A percentile compares a stretch with the other conserved stretches of the same genome.
Conservation (phyloP, 64 coral and sea anemone genomes). For the Montipora efflorescens region DNA sequence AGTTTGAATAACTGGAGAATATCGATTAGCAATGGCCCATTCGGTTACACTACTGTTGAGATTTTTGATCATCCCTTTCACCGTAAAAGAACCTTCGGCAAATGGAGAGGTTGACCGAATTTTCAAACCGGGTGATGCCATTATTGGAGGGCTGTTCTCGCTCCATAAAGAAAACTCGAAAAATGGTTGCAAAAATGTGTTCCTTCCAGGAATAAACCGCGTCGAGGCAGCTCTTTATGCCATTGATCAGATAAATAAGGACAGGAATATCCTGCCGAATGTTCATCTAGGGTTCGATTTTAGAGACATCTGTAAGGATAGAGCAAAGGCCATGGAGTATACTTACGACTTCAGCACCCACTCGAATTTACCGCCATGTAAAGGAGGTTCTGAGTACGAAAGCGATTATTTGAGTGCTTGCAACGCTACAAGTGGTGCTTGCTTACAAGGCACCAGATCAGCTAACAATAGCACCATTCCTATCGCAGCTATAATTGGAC, state of each 20-base stretch:
- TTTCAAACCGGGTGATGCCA: conserved; percentile 52
- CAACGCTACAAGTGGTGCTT: conserved; percentile 13
- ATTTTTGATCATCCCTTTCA: neutral
- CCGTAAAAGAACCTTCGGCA: neutral
- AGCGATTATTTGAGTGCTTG: neutral
- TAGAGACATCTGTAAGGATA: conserved; percentile 57
- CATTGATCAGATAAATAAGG: conserved; percentile 64
- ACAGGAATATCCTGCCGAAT: conserved; percentile 48
- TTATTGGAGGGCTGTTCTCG: conserved; percentile 53
- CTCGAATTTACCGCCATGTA: neutral
- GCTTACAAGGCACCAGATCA: neutral
- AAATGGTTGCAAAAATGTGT: conserved; percentile 15
- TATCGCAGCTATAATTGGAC: conserved; percentile 60
- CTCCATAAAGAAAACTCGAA: conserved; percentile 5
- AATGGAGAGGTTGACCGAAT: conserved; percentile 2
- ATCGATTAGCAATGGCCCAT: neutral
- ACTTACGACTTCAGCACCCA: conserved; percentile 65
- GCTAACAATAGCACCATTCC: neutral
- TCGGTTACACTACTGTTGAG: neutral
- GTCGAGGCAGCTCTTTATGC: conserved; percentile 54
- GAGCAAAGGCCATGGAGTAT: conserved; percentile 59
- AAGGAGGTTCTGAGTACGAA: neutral
- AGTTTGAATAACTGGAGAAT: neutral
- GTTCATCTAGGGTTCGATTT: conserved; percentile 55
- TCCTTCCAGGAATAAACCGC: conserved; percentile 47